These are phyloP conservation scores for Phaethon lepturus DNA, from an alignment of 2,113 vertebrate species.

Conservation along the genomic window DNA sequence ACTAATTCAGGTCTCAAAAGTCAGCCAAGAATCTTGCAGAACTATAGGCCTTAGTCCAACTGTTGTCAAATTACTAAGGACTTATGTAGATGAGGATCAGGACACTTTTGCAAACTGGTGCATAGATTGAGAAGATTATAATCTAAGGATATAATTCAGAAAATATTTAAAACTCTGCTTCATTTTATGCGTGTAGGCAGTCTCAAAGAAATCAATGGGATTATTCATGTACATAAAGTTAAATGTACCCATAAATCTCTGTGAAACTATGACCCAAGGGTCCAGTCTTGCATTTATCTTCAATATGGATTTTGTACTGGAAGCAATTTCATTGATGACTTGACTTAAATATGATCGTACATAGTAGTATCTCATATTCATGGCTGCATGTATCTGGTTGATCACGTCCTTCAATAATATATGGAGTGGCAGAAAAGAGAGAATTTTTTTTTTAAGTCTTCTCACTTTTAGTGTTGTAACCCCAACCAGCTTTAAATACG, in stretches of 20 bases:
- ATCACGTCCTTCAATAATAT: neutral
- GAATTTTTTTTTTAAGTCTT: neutral
- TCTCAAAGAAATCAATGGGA: neutral
- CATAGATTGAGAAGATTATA: neutral
- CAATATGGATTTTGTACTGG: neutral
- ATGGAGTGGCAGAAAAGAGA: neutral
- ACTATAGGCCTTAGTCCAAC: neutral
- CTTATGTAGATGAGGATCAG: neutral
- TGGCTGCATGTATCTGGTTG: neutral
- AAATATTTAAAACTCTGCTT: neutral
- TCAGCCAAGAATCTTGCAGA: neutral
- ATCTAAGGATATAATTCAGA: neutral
- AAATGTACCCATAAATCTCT: conserved; percentile 7
- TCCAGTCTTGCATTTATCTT: neutral
- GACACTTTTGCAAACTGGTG: neutral
- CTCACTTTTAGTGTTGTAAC: neutral
- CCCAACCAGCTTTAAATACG: neutral
- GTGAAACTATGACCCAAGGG: neutral
- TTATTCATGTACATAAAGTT: neutral
- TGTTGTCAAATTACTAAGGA: neutral
- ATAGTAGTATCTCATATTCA: neutral
- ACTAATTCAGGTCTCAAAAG: neutral
- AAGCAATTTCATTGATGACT: conserved; percentile 8
- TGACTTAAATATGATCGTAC: neutral
- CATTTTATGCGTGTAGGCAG: neutral